A percentile compares a stretch with the other conserved stretches of the same genome.
Conservation (phyloP, 2,888 invertebrate genomes). For the Pterostichus niger region DNA sequence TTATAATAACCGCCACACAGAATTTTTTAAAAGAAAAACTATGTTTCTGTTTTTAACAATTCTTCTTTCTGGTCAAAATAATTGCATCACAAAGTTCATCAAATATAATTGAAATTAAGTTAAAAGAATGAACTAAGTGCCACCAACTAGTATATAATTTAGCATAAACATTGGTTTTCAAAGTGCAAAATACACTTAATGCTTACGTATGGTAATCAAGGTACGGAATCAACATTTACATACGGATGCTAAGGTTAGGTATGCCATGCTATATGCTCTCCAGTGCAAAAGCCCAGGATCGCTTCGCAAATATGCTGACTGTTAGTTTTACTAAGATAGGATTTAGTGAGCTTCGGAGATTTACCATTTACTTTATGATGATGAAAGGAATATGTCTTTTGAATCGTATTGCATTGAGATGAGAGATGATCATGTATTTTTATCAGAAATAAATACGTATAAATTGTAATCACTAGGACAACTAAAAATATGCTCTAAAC, state of each 20-base stretch:
- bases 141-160: constrained; percentile 38
- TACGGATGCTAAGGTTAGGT: constrained; percentile 49
- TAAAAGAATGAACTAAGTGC: background rate
- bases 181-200: constrained; percentile 41
- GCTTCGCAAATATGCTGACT: constrained; percentile 45
- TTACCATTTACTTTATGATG: too few species aligned
- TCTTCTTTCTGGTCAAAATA: background rate
- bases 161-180: constrained; percentile 56
- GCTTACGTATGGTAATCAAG: constrained; percentile 47
- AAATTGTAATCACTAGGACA: too few species aligned
- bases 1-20: too few species aligned
- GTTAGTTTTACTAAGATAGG: constrained; percentile 49
- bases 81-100: too few species aligned
- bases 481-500: too few species aligned
- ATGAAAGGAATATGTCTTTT: too few species aligned
- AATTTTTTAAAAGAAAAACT: too few species aligned
- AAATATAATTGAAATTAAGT: too few species aligned
- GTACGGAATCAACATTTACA: constrained; percentile 53
- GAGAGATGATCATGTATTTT: too few species aligned
- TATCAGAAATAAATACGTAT: too few species aligned
- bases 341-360: constrained; percentile 6
- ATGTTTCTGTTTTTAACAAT: too few species aligned
- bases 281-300: constrained; percentile 44
- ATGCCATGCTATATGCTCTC: constrained; percentile 4
- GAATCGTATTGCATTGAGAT: too few species aligned